Percentiles rank a stretch among this genome's conserved stretches.
Evolutionary conservation across 2,113 vertebrate species (phyloP).

Genomic region (Acinonyx jubatus): DNA sequence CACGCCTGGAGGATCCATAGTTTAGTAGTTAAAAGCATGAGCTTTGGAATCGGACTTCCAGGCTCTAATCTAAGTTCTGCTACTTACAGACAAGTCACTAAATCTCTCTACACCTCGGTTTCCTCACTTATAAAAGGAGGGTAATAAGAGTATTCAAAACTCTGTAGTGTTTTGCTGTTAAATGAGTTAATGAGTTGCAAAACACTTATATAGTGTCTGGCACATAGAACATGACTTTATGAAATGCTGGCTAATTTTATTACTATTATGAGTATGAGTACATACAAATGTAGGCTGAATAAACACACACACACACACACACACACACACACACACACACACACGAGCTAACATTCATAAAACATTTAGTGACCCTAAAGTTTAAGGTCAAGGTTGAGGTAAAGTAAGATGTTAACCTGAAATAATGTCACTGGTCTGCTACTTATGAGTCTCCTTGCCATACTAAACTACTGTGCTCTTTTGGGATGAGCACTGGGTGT

Average conservation of each 20-base stretch:
- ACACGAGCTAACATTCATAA: background rate
- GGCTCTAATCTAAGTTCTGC: background rate
- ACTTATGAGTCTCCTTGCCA: background rate
- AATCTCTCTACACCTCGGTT: background rate
- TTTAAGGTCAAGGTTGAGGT: slow-evolving; percentile 3
- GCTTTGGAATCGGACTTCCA: background rate
- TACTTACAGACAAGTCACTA: slow-evolving; percentile 10
- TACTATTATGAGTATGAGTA: background rate
- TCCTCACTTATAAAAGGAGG: background rate
- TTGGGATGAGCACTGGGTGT: too few relatives aligned
- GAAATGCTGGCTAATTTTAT: slow-evolving; percentile 31
- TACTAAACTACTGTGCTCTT: background rate
- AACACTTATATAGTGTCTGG: background rate
- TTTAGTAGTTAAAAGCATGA: background rate
- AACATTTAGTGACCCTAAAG: slow-evolving; percentile 4
- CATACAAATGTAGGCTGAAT: background rate
- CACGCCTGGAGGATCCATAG: background rate
- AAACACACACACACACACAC: background rate
- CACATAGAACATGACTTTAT: background rate
- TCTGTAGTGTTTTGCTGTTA: background rate
- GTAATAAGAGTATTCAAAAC: background rate
- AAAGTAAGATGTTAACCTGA: slow-evolving; percentile 33
- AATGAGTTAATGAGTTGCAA: slow-evolving; percentile 2
- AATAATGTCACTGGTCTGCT: background rate
- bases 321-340: background rate